Evolutionary conservation across 2,113 vertebrate genomes (phyloP), one percentile per base, ranked within the genome.

Genomic region (Erinaceus europaeus): DNA sequence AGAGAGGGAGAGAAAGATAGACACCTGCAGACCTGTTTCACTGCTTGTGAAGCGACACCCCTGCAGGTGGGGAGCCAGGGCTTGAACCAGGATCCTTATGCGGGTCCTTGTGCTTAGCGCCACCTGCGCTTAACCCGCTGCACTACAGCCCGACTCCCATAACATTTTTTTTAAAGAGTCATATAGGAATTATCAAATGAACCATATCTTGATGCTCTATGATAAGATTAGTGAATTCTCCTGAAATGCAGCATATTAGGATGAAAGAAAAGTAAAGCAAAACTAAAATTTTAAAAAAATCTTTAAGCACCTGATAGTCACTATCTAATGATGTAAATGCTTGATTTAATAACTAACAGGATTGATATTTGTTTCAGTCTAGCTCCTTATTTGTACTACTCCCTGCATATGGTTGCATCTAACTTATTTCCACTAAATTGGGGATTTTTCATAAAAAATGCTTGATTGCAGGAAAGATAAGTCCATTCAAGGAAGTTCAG

Each of bases 141-240:
- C n/a, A n/a, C n/a, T n/a, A n/a, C n/a, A n/a, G n/a, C n/a, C n/a
- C n/a, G n/a, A n/a, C n/a, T n/a, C n/a, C n/a, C n/a, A n/a, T n/a
- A n/a, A n/a, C n/a, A n/a, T n/a, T n/a, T n/a, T n/a, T n/a, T n/a
- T n/a, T 29, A 73, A 46, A 84, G 88, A 75, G 76, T 42, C 34
- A 75, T 42, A 87, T 0, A 81, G 73, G 90, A 94, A 95, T 77
- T 94, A 67, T 94, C 55, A 90, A 23, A 95, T 95, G 50, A 90
- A 90, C 65, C 9, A 59, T 46, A 0, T 71, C 23, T 91, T 82
- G 36, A 18, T 93, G 90, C 73, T 82, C 88, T 77, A 61, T 74
- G 32, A 36, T 89, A 90, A 92, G 86, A 93, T 90, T 79, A 86
- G 13, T 57, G 55, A 90, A 77, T 81, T 91, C 3, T 90, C 81